Conservation (phyloP, 2,888 invertebrate species). For the Metellina segmentata region DNA sequence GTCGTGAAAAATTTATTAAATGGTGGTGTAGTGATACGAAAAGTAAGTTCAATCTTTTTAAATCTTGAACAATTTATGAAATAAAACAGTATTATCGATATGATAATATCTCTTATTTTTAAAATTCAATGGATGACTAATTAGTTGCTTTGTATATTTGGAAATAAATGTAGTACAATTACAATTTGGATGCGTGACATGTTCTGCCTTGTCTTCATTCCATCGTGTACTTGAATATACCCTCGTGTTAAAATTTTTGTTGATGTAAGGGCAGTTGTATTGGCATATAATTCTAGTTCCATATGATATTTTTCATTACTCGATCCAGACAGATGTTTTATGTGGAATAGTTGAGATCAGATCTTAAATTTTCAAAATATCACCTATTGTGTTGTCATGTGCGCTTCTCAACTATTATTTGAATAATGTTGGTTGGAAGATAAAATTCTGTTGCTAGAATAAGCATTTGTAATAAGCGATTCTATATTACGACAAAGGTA, state of each 20-base stretch:
- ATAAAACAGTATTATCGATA: background rate
- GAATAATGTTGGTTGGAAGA: background rate
- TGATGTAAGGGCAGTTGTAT: too few relatives aligned
- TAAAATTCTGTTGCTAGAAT: background rate
- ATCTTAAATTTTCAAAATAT: background rate
- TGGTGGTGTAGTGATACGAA: background rate
- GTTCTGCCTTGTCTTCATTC: background rate
- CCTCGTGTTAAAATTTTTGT: background rate
- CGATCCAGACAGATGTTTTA: too few relatives aligned
- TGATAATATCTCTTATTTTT: background rate
- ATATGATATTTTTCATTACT: too few relatives aligned
- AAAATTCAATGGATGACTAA: background rate
- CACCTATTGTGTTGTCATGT: background rate
- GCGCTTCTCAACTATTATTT: background rate
- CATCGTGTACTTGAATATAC: background rate
- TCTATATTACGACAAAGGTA: background rate
- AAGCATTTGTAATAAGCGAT: background rate
- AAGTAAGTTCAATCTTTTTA: conserved; percentile 28
- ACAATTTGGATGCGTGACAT: background rate
- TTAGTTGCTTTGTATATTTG: background rate
- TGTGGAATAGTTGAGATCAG: too few relatives aligned
- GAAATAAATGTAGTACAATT: background rate
- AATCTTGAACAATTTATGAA: background rate
- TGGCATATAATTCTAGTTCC: too few relatives aligned
- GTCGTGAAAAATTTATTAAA: conserved; percentile 11